Percentiles rank a stretch among this genome's conserved stretches.
phyloP scores from a whole-genome alignment of 1,140 invertebrate genomes.

The Polypedilum pembai region DNA sequence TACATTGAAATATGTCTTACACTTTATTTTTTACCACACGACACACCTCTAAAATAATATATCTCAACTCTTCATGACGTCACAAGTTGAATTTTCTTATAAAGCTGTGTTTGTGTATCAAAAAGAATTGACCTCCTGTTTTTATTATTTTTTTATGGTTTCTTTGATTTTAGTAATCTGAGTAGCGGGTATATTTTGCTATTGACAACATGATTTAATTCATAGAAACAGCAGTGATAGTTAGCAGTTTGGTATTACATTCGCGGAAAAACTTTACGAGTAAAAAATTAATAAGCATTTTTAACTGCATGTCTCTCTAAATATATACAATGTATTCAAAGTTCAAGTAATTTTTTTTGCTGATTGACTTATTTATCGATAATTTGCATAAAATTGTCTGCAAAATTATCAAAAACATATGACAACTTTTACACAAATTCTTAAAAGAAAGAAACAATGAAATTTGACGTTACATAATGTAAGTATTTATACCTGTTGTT shows the following conservation, averaged over 20 bases:
- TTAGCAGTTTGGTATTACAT: background rate
- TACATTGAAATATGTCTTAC: background rate
- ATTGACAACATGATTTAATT: background rate
- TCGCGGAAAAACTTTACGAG: background rate
- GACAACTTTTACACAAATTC: too few species aligned
- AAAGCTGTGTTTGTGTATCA: background rate
- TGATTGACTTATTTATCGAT: too few species aligned
- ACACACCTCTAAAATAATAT: slow-evolving; percentile 10
- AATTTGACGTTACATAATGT: too few species aligned
- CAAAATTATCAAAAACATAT: too few species aligned
- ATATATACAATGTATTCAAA: too few species aligned
- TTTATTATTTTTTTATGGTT: background rate
- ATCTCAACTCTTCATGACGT: background rate
- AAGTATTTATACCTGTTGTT: too few species aligned
- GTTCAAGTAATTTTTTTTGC: too few species aligned
- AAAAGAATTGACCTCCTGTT: background rate
- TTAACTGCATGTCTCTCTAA: too few species aligned
- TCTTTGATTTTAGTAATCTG: background rate
- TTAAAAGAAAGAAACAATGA: too few species aligned
- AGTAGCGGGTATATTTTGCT: background rate
- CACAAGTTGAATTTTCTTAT: background rate
- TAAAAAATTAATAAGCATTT: too few species aligned
- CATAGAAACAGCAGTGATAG: background rate
- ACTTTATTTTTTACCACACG: background rate
- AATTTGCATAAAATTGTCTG: too few species aligned